phyloP scores from a whole-genome alignment of 2,113 vertebrate genomes.

The Spea multiplicata region DNA sequence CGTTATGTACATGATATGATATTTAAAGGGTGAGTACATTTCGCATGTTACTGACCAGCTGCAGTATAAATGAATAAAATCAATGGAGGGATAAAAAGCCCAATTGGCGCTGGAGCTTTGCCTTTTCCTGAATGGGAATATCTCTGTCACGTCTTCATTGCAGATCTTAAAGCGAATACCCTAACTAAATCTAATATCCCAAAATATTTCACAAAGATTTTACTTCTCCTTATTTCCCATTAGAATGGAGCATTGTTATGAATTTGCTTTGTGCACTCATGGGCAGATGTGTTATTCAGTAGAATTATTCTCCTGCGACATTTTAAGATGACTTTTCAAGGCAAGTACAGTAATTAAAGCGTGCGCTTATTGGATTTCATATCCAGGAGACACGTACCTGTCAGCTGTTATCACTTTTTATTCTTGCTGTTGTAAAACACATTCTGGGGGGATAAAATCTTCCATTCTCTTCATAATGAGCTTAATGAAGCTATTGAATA shows the following conservation, averaged over 20 bases:
- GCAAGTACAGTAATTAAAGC: slow-evolving; percentile 11
- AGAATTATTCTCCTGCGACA: slow-evolving; percentile 12
- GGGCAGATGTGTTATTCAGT: slow-evolving; percentile 11
- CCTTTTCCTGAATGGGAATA: too few species aligned
- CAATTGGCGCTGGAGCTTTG: too few species aligned
- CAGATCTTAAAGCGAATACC: too few species aligned
- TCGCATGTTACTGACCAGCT: too few species aligned
- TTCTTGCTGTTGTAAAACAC: not conserved
- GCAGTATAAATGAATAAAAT: too few species aligned
- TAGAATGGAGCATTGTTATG: not conserved
- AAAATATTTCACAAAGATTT: too few species aligned
- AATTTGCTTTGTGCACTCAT: not conserved
- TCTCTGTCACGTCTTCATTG: too few species aligned
- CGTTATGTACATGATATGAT: too few species aligned
- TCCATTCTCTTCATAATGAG: not conserved
- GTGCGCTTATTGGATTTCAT: not conserved
- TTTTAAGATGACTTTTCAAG: slow-evolving; percentile 27
- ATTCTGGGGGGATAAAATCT: not conserved
- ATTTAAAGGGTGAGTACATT: too few species aligned
- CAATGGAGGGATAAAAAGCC: too few species aligned
- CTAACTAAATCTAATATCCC: too few species aligned
- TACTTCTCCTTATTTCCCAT: slow-evolving; percentile 6
- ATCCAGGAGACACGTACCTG: not conserved
- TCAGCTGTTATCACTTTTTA: not conserved
- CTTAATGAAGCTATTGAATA: not conserved